phyloP scores from a whole-genome alignment of 2,888 invertebrate species.

The Melolontha melolontha region DNA sequence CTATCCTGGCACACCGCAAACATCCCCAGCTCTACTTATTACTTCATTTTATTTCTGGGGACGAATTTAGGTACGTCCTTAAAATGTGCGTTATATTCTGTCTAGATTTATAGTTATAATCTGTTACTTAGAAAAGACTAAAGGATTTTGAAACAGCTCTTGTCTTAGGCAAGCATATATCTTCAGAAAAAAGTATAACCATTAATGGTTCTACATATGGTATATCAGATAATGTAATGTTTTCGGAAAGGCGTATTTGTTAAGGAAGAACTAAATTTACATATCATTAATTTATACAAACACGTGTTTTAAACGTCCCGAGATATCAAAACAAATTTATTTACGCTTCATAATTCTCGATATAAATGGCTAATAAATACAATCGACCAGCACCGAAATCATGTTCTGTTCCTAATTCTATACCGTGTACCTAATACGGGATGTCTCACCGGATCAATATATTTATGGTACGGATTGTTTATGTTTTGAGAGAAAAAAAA shows the following conservation, averaged over 20 bases:
- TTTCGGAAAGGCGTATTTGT: conserved; percentile 1
- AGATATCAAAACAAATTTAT: conserved; percentile 32
- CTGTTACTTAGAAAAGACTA: too few relatives aligned
- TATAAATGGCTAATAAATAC: conserved; percentile 30
- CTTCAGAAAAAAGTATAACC: too few relatives aligned
- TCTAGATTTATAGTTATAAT: too few relatives aligned
- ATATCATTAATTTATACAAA: conserved; percentile 31
- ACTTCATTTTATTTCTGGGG: too few relatives aligned
- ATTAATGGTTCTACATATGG: too few relatives aligned
- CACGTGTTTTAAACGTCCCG: conserved; percentile 20
- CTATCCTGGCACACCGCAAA: too few relatives aligned
- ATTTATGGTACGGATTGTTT: conserved; percentile 27
- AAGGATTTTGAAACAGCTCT: too few relatives aligned
- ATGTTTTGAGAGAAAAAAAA: conserved; percentile 15
- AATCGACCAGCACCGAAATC: conserved; percentile 23
- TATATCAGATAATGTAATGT: too few relatives aligned
- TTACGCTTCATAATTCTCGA: conserved; percentile 12
- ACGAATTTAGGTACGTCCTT: too few relatives aligned
- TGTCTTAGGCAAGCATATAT: too few relatives aligned
- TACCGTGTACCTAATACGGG: conserved; percentile 19
- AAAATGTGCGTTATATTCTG: too few relatives aligned
- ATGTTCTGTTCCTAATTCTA: conserved; percentile 33
- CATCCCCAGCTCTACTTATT: too few relatives aligned
- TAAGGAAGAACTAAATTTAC: conserved; percentile 20
- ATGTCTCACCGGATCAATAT: conserved; percentile 29